Percentiles rank a stretch among this genome's conserved stretches.
Evolutionary conservation across 2,797 vertebrate species (phyloP).

Genomic region (Amblyopsis hoosieri): DNA sequence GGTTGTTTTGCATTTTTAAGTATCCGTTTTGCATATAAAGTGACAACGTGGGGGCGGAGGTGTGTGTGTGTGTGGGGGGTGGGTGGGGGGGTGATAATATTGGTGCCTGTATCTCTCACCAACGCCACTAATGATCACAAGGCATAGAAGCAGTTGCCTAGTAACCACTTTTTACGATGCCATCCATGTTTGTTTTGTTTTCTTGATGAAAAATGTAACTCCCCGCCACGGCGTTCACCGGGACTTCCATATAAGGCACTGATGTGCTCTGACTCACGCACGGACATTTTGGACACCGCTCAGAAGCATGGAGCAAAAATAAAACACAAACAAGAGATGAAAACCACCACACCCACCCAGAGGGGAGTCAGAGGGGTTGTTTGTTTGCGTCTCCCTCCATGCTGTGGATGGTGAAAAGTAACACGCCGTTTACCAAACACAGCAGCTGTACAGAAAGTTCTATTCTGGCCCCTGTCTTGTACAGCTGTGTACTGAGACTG

Average conservation of each 20-base stretch:
- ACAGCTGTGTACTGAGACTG: constrained; percentile 39
- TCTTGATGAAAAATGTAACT: constrained; percentile 78
- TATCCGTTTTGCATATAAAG: constrained; percentile 28
- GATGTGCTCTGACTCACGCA: constrained; percentile 31
- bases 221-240: constrained; percentile 59
- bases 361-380: not conserved
- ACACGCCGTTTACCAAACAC: constrained; percentile 1
- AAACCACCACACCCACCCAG: not conserved
- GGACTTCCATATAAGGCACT: constrained; percentile 56
- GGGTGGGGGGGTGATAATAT: constrained; percentile 45
- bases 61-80: not conserved
- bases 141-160: constrained; percentile 77
- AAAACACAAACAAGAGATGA: constrained; percentile 21
- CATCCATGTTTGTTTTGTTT: constrained; percentile 71
- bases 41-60: constrained; percentile 21
- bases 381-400: not conserved
- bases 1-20: not conserved
- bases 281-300: constrained; percentile 21
- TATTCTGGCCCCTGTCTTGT: constrained; percentile 9
- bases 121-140: constrained; percentile 64
- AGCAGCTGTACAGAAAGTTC: constrained; percentile 6
- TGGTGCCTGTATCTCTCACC: constrained; percentile 54
- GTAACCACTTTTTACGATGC: constrained; percentile 76
- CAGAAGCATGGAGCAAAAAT: constrained; percentile 11
- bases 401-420: constrained; percentile 3